A percentile compares a stretch with the other conserved stretches of the same genome.
These are phyloP conservation scores for Slavum lentiscoides DNA, from an alignment of 2,888 invertebrate genomes.

Conservation along the genomic window DNA sequence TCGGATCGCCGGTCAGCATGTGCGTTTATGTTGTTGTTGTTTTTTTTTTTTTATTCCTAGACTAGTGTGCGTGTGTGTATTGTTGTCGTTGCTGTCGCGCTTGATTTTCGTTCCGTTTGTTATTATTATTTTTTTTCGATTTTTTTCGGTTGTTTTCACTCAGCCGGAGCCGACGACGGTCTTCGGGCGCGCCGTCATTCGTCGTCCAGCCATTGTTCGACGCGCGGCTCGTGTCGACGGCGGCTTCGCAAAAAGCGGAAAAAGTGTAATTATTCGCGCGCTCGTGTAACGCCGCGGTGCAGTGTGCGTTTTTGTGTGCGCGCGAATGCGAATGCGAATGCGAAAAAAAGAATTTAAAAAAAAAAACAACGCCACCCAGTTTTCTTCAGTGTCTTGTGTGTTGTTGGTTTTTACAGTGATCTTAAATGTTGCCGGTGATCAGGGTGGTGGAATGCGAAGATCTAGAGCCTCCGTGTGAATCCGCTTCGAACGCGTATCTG, in stretches of 20 bases:
- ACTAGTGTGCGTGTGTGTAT: background rate
- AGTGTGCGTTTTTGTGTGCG: too few species aligned
- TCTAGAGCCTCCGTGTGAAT: conserved; percentile 33
- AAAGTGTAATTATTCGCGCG: too few species aligned
- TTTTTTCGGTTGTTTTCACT: background rate
- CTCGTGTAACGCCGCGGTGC: too few species aligned
- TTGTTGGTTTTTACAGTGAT: conserved; percentile 44
- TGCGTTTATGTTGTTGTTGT: conserved; percentile 5
- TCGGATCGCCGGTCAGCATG: conserved; percentile 29
- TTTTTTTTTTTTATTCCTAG: background rate
- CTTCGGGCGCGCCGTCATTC: background rate
- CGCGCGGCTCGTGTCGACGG: background rate
- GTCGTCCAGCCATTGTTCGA: conserved; percentile 32
- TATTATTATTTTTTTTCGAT: conserved; percentile 16
- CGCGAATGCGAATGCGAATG: too few species aligned
- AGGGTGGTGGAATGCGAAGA: conserved; percentile 53
- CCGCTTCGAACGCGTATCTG: conserved; percentile 40
- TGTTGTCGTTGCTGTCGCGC: too few species aligned
- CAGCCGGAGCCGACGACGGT: too few species aligned
- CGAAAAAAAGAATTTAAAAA: too few species aligned
- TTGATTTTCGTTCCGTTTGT: background rate
- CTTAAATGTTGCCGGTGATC: conserved; percentile 52
- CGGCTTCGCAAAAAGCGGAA: too few species aligned
- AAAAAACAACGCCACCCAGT: background rate
- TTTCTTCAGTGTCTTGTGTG: background rate